Evolutionary conservation across 92 coral and sea anemone genomes (phyloP).

Genomic region (Porites lobata): DNA sequence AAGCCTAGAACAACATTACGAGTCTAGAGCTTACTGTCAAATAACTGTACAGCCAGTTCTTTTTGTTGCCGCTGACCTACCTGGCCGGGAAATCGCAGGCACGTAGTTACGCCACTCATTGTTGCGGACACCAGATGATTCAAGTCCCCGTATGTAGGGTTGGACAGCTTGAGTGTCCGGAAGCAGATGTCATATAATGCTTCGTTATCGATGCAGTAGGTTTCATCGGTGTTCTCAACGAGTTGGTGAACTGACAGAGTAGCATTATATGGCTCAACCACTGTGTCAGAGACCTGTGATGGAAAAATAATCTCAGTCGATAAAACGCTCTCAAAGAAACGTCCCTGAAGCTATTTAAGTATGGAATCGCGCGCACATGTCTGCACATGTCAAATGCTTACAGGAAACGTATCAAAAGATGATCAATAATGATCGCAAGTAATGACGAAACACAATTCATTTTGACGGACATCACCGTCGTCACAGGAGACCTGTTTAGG

Average conservation of each 20-base stretch:
- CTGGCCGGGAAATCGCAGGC: slow-evolving; percentile 93
- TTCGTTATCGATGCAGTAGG: slow-evolving; percentile 92
- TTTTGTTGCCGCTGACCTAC: slow-evolving; percentile 51
- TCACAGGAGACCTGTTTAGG: no score
- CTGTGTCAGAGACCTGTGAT: slow-evolving; percentile 82
- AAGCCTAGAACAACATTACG: no score
- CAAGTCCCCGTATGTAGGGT: slow-evolving; percentile 91
- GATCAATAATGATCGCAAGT: no score
- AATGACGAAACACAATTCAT: no score
- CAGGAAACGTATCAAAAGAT: no score
- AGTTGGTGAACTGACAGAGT: slow-evolving; percentile 90
- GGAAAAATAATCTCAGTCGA: not conserved
- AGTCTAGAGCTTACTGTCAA: no score
- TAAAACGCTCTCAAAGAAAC: no score
- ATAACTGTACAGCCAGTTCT: not conserved
- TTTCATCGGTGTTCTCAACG: slow-evolving; percentile 88
- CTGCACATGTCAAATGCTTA: no score
- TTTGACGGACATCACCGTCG: no score
- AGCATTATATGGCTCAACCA: slow-evolving; percentile 92
- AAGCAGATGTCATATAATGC: slow-evolving; percentile 95
- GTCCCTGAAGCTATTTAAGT: not conserved
- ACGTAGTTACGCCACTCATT: slow-evolving; percentile 96
- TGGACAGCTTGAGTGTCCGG: slow-evolving; percentile 83
- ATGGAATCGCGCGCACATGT: not conserved
- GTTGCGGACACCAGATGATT: slow-evolving; percentile 94